Evolutionary conservation across 2,888 invertebrate genomes (phyloP).

Genomic region (Cerastis leucographa): DNA sequence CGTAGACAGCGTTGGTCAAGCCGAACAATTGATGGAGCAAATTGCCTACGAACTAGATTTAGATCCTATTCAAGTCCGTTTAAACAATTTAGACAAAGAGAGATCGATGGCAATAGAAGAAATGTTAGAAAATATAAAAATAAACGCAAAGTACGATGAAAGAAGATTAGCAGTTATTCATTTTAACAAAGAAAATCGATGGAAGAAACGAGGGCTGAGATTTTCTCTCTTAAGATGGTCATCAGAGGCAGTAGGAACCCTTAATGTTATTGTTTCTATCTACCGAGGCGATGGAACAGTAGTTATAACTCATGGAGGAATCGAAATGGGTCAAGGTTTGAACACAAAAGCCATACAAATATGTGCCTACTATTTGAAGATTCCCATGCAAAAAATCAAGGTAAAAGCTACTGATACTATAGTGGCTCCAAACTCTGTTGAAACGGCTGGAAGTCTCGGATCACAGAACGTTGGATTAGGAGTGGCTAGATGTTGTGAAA

Average conservation of each 20-base stretch:
- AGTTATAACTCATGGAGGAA: slow-evolving; percentile 91
- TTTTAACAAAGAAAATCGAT: slow-evolving; percentile 92
- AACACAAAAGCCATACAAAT: slow-evolving; percentile 93
- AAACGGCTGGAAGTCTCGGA: slow-evolving; percentile 92
- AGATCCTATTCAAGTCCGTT: slow-evolving; percentile 90
- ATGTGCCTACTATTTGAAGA: slow-evolving; percentile 91
- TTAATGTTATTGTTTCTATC: slow-evolving; percentile 90
- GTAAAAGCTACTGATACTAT: slow-evolving; percentile 92
- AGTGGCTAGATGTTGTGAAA: slow-evolving; percentile 86
- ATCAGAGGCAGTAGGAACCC: slow-evolving; percentile 74
- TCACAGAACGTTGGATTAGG: slow-evolving; percentile 92
- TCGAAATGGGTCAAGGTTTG: slow-evolving; percentile 94
- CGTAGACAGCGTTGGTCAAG: slow-evolving; percentile 89
- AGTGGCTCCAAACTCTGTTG: slow-evolving; percentile 91
- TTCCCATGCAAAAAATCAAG: slow-evolving; percentile 91
- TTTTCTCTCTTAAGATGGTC: slow-evolving; percentile 92
- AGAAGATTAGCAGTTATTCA: slow-evolving; percentile 85
- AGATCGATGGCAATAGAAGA: slow-evolving; percentile 75
- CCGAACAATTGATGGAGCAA: slow-evolving; percentile 92
- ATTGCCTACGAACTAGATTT: slow-evolving; percentile 88
- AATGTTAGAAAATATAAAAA: slow-evolving; percentile 89
- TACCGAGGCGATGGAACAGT: slow-evolving; percentile 92
- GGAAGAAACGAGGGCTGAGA: slow-evolving; percentile 93
- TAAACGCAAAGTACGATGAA: slow-evolving; percentile 87
- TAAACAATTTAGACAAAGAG: slow-evolving; percentile 85